phyloP scores from a whole-genome alignment of 2,113 vertebrate species.

The Apteryx mantelli region DNA sequence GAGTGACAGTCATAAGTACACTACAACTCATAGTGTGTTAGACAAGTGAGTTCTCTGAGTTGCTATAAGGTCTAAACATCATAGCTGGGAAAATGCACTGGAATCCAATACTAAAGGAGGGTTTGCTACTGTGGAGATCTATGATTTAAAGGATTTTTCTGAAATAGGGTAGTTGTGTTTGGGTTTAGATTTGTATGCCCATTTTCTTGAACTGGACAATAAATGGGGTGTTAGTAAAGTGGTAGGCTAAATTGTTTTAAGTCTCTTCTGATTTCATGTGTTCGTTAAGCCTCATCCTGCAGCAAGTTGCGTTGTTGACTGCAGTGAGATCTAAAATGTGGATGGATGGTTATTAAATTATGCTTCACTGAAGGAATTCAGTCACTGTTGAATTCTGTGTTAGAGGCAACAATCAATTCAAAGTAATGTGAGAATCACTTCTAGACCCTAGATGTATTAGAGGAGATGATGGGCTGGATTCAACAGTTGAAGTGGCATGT shows the following conservation, averaged over 20 bases:
- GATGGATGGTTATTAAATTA: background rate
- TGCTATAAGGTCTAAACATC: background rate
- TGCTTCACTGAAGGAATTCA: background rate
- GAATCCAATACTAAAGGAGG: background rate
- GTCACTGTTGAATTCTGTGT: background rate
- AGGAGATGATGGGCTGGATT: background rate
- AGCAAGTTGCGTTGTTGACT: background rate
- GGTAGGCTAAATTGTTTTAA: background rate
- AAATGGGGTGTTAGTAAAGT: background rate
- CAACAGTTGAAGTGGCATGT: no score
- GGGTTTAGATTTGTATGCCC: background rate
- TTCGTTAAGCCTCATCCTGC: background rate
- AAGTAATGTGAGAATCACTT: background rate
- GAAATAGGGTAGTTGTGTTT: background rate
- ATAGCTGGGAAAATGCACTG: background rate
- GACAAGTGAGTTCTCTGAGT: background rate
- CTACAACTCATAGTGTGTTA: background rate
- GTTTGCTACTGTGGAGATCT: background rate
- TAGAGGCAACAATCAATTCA: background rate
- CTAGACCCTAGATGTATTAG: background rate
- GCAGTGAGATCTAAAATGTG: background rate
- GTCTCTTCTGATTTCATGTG: background rate
- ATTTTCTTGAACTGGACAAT: background rate
- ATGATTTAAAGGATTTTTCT: background rate
- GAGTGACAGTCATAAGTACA: background rate